Conservation (phyloP, 2,113 vertebrate genomes). For the Thamnophis sirtalis region DNA sequence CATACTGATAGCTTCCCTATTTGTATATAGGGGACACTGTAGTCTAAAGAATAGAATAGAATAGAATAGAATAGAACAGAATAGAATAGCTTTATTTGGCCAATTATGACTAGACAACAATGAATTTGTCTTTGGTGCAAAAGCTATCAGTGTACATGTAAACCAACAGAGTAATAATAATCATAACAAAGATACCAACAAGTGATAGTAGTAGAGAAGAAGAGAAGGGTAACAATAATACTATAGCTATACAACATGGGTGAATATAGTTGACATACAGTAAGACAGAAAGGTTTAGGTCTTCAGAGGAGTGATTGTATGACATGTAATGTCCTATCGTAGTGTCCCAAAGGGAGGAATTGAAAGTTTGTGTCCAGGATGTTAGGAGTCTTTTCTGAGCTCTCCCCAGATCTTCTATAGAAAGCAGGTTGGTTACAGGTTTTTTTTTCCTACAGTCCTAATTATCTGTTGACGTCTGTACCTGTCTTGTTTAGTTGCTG, state of each 20-base stretch:
- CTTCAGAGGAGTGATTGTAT: neutral
- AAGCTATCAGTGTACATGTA: neutral
- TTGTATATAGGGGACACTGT: neutral
- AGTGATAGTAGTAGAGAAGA: neutral
- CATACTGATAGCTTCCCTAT: neutral
- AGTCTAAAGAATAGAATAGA: neutral
- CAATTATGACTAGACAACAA: too few species aligned
- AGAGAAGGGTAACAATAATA: neutral
- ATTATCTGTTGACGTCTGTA: neutral
- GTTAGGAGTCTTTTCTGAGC: neutral
- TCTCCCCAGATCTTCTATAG: neutral
- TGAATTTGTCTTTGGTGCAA: too few species aligned
- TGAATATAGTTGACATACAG: neutral
- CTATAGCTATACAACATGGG: neutral
- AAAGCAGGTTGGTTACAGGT: neutral
- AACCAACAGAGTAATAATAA: neutral
- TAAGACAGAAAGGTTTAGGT: neutral
- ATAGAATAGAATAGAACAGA: neutral
- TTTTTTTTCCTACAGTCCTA: neutral
- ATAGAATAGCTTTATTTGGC: neutral
- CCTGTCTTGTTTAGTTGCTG: neutral
- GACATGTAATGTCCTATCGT: neutral
- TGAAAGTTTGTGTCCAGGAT: neutral
- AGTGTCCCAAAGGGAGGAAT: neutral
- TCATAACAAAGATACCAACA: neutral